phyloP scores from a whole-genome alignment of 92 coral and sea anemone species.

The Porites lobata region DNA sequence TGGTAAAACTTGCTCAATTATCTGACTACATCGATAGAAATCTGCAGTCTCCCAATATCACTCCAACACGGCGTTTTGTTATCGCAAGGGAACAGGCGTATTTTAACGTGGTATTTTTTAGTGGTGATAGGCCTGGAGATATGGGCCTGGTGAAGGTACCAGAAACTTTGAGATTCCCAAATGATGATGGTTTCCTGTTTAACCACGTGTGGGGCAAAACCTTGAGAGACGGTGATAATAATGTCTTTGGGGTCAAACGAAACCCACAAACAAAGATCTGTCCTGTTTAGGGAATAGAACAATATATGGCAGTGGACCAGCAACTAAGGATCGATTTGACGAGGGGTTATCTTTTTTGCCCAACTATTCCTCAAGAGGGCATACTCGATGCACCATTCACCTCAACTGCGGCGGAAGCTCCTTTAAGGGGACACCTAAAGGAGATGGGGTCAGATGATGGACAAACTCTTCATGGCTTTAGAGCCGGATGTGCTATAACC shows the following conservation, averaged over 20 bases:
- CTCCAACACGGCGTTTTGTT: not conserved
- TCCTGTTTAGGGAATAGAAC: too few relatives aligned
- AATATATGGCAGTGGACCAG: too few relatives aligned
- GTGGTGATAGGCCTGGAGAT: conserved; percentile 13
- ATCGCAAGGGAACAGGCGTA: not conserved
- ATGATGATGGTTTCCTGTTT: not conserved
- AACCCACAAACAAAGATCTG: too few relatives aligned
- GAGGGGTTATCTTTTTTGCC: not conserved
- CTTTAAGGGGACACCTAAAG: not conserved
- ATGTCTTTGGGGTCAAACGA: not conserved
- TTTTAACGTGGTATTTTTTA: not conserved
- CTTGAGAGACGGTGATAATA: not conserved
- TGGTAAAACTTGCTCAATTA: not conserved
- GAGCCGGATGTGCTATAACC: not conserved
- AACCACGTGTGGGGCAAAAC: not conserved
- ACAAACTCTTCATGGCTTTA: not conserved
- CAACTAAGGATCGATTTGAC: too few relatives aligned
- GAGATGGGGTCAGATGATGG: conserved; percentile 9
- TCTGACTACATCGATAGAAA: not conserved
- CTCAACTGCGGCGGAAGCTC: conserved; percentile 9
- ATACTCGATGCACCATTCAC: conserved; percentile 8
- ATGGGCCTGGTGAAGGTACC: not conserved
- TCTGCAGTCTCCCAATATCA: too few relatives aligned
- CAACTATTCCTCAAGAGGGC: not conserved
- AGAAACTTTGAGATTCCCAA: not conserved